Conservation (phyloP, 2,888 invertebrate genomes). For the Polia nebulosa region DNA sequence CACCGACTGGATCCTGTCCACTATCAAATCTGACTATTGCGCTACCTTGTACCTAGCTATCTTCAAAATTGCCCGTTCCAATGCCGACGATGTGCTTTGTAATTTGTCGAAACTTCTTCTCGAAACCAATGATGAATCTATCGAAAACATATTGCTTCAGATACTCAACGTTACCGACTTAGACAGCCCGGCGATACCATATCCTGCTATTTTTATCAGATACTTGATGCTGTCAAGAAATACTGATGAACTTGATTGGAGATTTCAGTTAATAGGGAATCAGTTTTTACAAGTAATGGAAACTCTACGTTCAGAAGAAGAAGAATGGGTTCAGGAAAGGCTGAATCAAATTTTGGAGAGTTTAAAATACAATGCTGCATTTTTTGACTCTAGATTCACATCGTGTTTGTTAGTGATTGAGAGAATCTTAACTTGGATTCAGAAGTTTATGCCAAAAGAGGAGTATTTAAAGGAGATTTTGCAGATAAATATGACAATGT, state of each 20-base stretch:
- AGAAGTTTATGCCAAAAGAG: constrained; percentile 72
- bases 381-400: constrained; percentile 70
- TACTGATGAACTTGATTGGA: constrained; percentile 65
- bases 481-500: constrained; percentile 75
- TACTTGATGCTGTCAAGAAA: constrained; percentile 73
- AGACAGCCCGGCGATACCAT: constrained; percentile 55
- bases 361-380: constrained; percentile 73
- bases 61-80: constrained; percentile 50
- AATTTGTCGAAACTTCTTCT: constrained; percentile 68
- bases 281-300: constrained; percentile 70
- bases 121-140: constrained; percentile 57
- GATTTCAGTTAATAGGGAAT: constrained; percentile 69
- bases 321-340: neutral
- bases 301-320: constrained; percentile 22
- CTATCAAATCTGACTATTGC: constrained; percentile 74
- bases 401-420: constrained; percentile 74
- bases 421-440: constrained; percentile 69
- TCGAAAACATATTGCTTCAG: constrained; percentile 61
- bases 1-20: constrained; percentile 65
- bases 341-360: constrained; percentile 58
- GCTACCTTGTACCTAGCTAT: constrained; percentile 66
- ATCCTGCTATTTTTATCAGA: constrained; percentile 73
- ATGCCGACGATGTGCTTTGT: constrained; percentile 61
- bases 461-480: constrained; percentile 71
- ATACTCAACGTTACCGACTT: too few species aligned